These are phyloP conservation scores for Zaprionus davidi DNA, from an alignment of 1,140 invertebrate genomes.

Conservation along the genomic window DNA sequence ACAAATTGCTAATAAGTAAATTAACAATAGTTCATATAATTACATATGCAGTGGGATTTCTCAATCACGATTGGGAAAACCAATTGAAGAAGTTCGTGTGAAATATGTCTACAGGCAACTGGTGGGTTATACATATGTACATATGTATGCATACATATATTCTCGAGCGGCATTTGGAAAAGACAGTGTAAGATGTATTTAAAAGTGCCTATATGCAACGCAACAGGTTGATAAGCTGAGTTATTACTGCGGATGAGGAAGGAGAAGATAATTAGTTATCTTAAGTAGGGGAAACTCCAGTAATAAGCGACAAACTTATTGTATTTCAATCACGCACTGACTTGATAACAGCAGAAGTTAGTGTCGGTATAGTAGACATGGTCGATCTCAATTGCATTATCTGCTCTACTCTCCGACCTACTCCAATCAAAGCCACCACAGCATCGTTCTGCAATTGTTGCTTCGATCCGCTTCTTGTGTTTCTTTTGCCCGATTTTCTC, in stretches of 20 bases:
- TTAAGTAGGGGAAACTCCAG: background rate
- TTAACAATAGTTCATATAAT: too few relatives aligned
- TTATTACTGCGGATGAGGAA: background rate
- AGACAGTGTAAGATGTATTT: background rate
- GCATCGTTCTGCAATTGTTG: background rate
- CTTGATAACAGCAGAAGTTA: background rate
- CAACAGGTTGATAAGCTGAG: background rate
- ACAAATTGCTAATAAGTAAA: slow-evolving; percentile 12
- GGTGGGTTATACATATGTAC: too few relatives aligned
- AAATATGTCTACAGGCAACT: too few relatives aligned
- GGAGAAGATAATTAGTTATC: background rate
- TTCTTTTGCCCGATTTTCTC: slow-evolving; percentile 34
- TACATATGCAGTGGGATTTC: too few relatives aligned
- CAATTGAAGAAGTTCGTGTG: too few relatives aligned
- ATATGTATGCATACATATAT: too few relatives aligned
- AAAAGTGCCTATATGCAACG: background rate
- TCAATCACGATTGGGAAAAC: too few relatives aligned
- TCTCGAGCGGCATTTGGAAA: too few relatives aligned
- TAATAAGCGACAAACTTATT: background rate
- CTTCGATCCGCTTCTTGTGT: background rate
- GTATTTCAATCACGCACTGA: background rate
- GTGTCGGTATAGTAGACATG: background rate
- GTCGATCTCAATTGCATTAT: background rate
- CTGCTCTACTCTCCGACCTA: background rate
- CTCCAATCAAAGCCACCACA: background rate